Evolutionary conservation across 2,797 vertebrate species (phyloP).

Genomic region (Tiaroga cobitis): DNA sequence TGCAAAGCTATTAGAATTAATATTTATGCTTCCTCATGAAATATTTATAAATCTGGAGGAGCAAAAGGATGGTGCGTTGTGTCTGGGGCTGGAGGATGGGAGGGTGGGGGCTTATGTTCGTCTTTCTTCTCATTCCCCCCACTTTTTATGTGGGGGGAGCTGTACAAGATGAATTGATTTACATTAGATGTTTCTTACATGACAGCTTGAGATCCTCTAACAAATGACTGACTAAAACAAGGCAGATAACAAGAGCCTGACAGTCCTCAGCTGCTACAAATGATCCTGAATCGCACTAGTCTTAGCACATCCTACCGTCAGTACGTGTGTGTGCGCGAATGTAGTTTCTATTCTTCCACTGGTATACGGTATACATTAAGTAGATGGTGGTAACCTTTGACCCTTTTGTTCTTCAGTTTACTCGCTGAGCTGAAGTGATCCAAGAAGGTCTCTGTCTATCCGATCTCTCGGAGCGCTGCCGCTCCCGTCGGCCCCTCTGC

Average conservation of each 20-base stretch:
- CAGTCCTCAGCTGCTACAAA: constrained; percentile 56
- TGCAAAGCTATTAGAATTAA: constrained; percentile 94
- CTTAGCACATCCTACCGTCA: constrained; percentile 1
- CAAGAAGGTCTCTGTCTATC: constrained; percentile 60
- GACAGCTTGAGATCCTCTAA: constrained; percentile 61
- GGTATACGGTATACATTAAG: constrained; percentile 34
- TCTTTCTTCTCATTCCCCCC: constrained; percentile 46
- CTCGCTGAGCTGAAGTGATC: constrained; percentile 76
- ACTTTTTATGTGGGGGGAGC: constrained; percentile 43
- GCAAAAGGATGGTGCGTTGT: constrained; percentile 56
- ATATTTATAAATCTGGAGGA: constrained; percentile 83
- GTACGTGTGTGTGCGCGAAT: background rate
- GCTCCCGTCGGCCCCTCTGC: constrained; percentile 58
- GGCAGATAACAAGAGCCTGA: constrained; percentile 58
- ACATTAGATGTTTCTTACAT: constrained; percentile 59
- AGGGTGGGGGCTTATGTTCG: constrained; percentile 51
- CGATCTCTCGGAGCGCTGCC: constrained; percentile 55
- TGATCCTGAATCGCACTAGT: constrained; percentile 38
- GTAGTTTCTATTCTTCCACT: constrained; percentile 42
- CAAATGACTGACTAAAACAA: constrained; percentile 61
- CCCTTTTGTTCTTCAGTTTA: constrained; percentile 62
- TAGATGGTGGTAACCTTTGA: constrained; percentile 65
- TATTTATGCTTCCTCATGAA: constrained; percentile 91
- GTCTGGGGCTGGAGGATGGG: constrained; percentile 56
- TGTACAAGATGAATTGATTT: constrained; percentile 54